Percentiles rank a stretch among this genome's conserved stretches.
Conservation (phyloP, 2,113 vertebrate species). For the Corythaeola cristata region DNA sequence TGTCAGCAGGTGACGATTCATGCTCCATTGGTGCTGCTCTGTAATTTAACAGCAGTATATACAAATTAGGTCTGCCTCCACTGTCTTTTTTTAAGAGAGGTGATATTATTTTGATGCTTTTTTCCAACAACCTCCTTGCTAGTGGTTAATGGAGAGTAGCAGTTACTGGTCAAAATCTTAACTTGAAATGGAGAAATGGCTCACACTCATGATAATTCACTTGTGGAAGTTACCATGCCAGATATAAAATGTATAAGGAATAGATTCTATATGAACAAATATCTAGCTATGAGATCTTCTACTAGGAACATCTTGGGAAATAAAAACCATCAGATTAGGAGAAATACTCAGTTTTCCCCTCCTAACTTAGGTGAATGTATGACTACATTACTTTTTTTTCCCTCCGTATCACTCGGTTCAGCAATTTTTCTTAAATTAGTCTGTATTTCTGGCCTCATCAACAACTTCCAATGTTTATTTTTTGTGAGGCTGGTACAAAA, state of each 20-base stretch:
- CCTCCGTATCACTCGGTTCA: background rate
- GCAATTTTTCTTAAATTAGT: background rate
- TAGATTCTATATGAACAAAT: background rate
- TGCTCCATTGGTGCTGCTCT: background rate
- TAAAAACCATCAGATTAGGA: background rate
- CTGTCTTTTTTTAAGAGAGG: background rate
- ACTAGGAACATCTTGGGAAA: background rate
- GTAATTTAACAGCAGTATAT: background rate
- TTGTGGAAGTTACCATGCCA: background rate
- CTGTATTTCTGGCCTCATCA: background rate
- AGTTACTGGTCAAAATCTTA: background rate
- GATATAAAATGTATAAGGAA: background rate
- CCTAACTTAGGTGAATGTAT: background rate
- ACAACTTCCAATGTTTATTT: background rate
- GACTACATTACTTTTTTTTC: background rate
- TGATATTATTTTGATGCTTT: background rate
- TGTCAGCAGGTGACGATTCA: slow-evolving; percentile 30
- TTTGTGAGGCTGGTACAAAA: background rate
- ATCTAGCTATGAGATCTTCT: background rate
- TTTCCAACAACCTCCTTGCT: background rate
- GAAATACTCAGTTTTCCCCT: background rate
- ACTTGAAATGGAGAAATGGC: background rate
- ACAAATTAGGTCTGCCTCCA: background rate
- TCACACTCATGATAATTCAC: background rate
- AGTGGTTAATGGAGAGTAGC: background rate